Evolutionary conservation across 1,140 invertebrate genomes (phyloP).

Genomic region (Conus ventricosus): DNA sequence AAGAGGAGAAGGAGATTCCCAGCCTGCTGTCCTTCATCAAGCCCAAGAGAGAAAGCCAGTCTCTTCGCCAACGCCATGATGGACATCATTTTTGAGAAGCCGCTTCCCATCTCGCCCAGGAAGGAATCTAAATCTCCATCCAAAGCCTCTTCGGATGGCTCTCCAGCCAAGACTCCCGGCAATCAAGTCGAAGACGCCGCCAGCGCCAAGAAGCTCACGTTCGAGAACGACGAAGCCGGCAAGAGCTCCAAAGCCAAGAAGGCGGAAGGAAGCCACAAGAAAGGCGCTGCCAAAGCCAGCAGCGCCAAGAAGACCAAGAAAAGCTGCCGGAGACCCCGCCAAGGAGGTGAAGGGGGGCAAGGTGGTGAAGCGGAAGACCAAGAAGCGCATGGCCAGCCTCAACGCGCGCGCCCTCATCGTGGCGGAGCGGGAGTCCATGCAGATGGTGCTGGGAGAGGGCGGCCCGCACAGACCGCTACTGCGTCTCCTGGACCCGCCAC

Average conservation of each 20-base stretch:
- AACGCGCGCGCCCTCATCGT: constrained; percentile 45
- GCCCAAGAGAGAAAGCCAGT: constrained; percentile 60
- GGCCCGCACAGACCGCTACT: constrained; percentile 44
- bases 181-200: background rate
- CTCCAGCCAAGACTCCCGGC: background rate
- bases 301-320: background rate
- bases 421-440: constrained; percentile 32
- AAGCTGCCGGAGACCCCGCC: background rate
- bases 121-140: constrained; percentile 7
- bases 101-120: constrained; percentile 37
- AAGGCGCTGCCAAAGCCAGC: background rate
- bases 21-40: constrained; percentile 32
- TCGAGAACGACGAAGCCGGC: background rate
- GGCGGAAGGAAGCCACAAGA: background rate
- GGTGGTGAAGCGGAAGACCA: constrained; percentile 38
- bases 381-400: constrained; percentile 48
- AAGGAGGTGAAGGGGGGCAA: background rate
- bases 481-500: constrained; percentile 39
- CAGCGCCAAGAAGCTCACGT: background rate
- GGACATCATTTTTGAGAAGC: constrained; percentile 60
- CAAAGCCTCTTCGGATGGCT: background rate
- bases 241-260: constrained; percentile 8
- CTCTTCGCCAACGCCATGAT: constrained; percentile 58
- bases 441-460: constrained; percentile 40
- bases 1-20: constrained; percentile 31